phyloP scores from a whole-genome alignment of 2,888 invertebrate species.

The Sarcophaga carnaria region DNA sequence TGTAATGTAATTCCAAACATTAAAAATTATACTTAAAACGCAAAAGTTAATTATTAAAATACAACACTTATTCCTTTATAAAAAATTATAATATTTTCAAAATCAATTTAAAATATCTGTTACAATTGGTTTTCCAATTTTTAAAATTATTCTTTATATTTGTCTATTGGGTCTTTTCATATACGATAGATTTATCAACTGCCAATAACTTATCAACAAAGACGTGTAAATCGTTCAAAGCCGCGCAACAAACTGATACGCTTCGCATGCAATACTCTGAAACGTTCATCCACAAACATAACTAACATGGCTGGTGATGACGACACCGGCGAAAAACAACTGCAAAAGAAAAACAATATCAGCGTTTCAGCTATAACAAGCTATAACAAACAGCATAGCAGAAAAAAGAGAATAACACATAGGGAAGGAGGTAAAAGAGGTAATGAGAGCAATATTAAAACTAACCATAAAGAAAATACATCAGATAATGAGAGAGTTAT shows the following conservation, averaged over 20 bases:
- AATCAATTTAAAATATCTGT: conserved; percentile 16
- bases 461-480: background rate
- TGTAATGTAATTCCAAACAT: too few species aligned
- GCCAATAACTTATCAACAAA: conserved; percentile 25
- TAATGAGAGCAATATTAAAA: background rate
- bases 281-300: conserved; percentile 42
- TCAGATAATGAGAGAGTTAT: background rate
- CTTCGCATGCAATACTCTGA: conserved; percentile 66
- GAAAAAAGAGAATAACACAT: background rate
- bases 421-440: background rate
- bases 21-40: too few species aligned
- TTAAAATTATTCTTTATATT: conserved; percentile 20
- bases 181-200: background rate
- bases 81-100: background rate
- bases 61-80: too few species aligned
- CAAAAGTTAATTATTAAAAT: background rate
- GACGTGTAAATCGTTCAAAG: conserved; percentile 75
- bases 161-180: conserved; percentile 6
- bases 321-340: conserved; percentile 47
- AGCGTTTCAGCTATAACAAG: conserved; percentile 22
- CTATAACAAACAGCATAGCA: conserved; percentile 3
- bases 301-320: conserved; percentile 45
- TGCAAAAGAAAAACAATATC: conserved; percentile 35
- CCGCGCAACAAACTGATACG: conserved; percentile 77
- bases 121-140: conserved; percentile 29